These are phyloP conservation scores for Ceratosolen fusciceps DNA, from an alignment of 1,140 invertebrate genomes.

Conservation along the genomic window DNA sequence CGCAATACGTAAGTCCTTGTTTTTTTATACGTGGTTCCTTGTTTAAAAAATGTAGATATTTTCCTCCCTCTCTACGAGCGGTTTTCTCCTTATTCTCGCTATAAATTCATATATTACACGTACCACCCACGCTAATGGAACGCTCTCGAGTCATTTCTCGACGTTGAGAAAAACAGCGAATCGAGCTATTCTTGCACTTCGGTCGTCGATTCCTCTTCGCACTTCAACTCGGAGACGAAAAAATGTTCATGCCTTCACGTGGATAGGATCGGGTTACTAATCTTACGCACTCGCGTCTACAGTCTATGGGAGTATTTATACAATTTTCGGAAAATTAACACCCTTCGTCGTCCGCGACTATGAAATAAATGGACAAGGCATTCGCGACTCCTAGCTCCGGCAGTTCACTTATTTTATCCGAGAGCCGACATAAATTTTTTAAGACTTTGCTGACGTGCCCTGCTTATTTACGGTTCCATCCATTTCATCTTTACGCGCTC, in stretches of 20 bases:
- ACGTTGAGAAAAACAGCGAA: background rate
- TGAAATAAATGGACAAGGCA: background rate
- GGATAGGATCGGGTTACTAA: constrained; percentile 38
- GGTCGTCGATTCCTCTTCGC: no score
- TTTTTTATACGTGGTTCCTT: no score
- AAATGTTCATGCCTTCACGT: background rate
- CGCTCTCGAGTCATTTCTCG: background rate
- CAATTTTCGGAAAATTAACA: background rate
- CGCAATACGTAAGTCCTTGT: no score
- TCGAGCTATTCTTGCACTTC: background rate
- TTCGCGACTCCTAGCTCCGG: background rate
- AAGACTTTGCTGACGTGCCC: background rate
- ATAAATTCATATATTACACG: background rate
- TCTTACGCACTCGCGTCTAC: constrained; percentile 9
- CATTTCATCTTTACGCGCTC: background rate
- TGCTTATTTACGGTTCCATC: background rate
- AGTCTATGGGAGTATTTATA: background rate
- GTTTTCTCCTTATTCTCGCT: background rate
- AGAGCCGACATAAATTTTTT: background rate
- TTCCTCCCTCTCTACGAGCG: no score
- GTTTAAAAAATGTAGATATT: no score
- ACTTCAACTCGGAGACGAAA: no score
- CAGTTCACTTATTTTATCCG: background rate
- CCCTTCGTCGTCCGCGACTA: background rate
- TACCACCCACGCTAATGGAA: background rate